phyloP scores from a whole-genome alignment of 2,888 invertebrate genomes.

The Prosopocoilus inquinatus region DNA sequence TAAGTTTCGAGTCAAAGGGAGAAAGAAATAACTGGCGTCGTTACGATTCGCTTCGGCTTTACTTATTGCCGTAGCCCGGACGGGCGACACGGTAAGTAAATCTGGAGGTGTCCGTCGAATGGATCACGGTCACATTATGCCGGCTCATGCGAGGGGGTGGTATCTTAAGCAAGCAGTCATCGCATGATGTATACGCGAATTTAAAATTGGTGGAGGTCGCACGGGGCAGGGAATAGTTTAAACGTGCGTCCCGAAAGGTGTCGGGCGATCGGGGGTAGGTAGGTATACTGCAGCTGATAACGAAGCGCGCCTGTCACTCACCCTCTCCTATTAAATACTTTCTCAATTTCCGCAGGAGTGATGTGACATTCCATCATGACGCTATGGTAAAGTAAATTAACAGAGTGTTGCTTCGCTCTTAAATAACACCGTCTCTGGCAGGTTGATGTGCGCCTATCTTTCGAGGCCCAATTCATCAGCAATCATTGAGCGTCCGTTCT shows the following conservation, averaged over 20 bases:
- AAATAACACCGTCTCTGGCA: constrained; percentile 43
- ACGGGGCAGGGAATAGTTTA: constrained; percentile 30
- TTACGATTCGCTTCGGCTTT: constrained; percentile 10
- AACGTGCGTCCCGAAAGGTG: constrained; percentile 42
- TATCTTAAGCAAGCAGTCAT: constrained; percentile 25
- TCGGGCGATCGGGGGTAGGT: constrained; percentile 43
- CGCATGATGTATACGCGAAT: constrained; percentile 17
- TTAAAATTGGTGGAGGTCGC: constrained; percentile 10
- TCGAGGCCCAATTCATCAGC: constrained; percentile 5
- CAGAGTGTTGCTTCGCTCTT: constrained; percentile 48
- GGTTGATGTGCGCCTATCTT: constrained; percentile 6
- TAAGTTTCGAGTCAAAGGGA: no score
- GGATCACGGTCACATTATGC: constrained; percentile 22
- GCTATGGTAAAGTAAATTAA: constrained; percentile 51
- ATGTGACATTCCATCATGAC: constrained; percentile 51
- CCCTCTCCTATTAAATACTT: constrained; percentile 49
- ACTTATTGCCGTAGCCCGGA: constrained; percentile 4
- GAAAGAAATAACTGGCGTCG: constrained; percentile 8
- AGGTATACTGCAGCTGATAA: constrained; percentile 50
- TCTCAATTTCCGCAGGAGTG: constrained; percentile 50
- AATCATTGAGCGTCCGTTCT: constrained; percentile 17
- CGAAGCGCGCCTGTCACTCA: constrained; percentile 50
- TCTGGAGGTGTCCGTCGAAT: no score
- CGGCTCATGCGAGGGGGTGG: constrained; percentile 20
- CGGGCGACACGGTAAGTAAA: no score